Percentiles rank a stretch among this genome's conserved stretches.
These are phyloP conservation scores for Drosophila nikananu DNA, from an alignment of 1,140 invertebrate species.

Conservation along the genomic window DNA sequence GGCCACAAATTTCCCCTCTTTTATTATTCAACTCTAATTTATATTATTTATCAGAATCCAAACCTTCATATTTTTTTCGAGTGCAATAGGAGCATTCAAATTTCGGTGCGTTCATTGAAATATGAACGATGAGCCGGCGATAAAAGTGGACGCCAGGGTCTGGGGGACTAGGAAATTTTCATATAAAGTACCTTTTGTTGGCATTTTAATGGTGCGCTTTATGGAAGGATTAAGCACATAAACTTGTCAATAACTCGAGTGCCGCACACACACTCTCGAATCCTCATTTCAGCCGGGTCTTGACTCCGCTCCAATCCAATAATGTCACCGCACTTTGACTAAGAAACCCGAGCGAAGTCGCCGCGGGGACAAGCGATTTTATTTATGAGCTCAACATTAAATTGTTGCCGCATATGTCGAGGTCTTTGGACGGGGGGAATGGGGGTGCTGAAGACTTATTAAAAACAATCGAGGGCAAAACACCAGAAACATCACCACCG, in stretches of 20 bases:
- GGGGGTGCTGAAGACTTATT: conserved; percentile 59
- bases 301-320: conserved; percentile 55
- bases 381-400: conserved; percentile 79
- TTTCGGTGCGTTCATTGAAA: conserved; percentile 81
- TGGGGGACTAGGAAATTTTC: conserved; percentile 70
- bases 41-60: background rate
- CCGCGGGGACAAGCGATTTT: conserved; percentile 63
- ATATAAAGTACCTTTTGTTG: conserved; percentile 85
- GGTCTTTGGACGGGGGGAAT: conserved; percentile 11
- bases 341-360: conserved; percentile 48
- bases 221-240: conserved; percentile 84
- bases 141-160: conserved; percentile 59
- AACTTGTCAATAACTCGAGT: conserved; percentile 84
- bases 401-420: conserved; percentile 74
- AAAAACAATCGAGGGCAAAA: conserved; percentile 62
- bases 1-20: too few species aligned
- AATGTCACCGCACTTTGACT: conserved; percentile 78
- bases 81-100: conserved; percentile 59
- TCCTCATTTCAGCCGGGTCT: conserved; percentile 29
- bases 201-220: conserved; percentile 82
- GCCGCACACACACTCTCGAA: conserved; percentile 34
- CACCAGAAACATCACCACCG: conserved; percentile 30
- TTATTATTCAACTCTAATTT: too few species aligned
- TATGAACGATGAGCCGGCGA: conserved; percentile 70
- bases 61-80: background rate